Evolutionary conservation across 1,140 invertebrate genomes (phyloP).

Genomic region (Orchestia grillus): DNA sequence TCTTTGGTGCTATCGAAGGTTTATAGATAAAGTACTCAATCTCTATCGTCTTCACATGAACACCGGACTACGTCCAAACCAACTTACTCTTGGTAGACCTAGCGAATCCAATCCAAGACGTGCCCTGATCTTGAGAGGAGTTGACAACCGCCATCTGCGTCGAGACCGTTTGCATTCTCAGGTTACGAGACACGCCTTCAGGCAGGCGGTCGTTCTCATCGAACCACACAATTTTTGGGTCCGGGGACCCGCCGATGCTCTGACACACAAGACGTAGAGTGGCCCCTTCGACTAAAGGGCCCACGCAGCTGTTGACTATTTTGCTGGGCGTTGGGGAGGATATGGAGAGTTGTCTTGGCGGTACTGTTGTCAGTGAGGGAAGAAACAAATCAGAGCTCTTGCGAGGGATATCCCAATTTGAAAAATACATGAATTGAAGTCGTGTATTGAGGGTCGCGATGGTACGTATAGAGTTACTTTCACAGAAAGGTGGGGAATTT

Average conservation of each 20-base stretch:
- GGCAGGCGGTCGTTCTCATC: conserved; percentile 55
- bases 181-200: conserved; percentile 34
- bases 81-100: background rate
- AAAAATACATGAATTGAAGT: too few relatives aligned
- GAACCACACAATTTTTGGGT: conserved; percentile 84
- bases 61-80: background rate
- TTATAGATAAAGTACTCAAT: background rate
- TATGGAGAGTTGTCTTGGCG: conserved; percentile 86
- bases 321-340: conserved; percentile 77
- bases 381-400: background rate
- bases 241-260: conserved; percentile 84
- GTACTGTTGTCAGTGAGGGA: conserved; percentile 76
- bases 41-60: background rate
- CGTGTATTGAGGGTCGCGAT: too few relatives aligned
- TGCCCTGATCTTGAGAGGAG: background rate
- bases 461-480: too few relatives aligned
- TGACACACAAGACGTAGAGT: conserved; percentile 79
- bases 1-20: background rate
- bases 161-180: conserved; percentile 11
- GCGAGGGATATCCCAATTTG: too few relatives aligned
- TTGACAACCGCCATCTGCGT: conserved; percentile 3
- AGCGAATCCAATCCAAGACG: background rate
- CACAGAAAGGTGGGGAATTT: too few relatives aligned
- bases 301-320: conserved; percentile 72
- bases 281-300: conserved; percentile 84